Evolutionary conservation across 2,888 invertebrate species (phyloP), one percentile per base, ranked within the genome.

Genomic region (Drosophila pegasa): DNA sequence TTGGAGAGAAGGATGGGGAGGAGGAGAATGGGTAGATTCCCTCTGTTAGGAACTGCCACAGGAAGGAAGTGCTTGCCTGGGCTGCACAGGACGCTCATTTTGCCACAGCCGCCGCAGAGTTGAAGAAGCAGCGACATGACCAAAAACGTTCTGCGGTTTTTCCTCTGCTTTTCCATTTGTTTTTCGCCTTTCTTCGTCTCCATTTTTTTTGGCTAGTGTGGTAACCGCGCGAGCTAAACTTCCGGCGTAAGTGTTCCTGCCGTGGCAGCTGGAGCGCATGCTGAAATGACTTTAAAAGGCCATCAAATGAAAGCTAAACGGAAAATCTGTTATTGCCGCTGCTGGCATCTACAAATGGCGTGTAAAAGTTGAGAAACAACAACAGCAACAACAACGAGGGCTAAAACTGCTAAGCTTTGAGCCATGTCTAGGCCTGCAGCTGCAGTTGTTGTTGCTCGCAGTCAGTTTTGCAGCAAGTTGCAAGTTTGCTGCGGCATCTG

Each of bases 271-370:
- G 60, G 33, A 59, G 57, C 66, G 70, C 67, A 63, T 73, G 78
- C 57, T 71, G 60, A 84, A 88, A 83, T 86, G 71, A 63, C 88
- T 86, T 87, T 88, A 87, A 87, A 87, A 78, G 75, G 75, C 81
- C 74, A 85, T 85, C 87, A 86, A 85, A 86, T 77, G 63, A 69
- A 71, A 72, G 79, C 72, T 70, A 73, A 82, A 77, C 75, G 51
- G 72, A 66, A 72, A 75, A 74, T 78, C 81, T 70, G 70, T 57
- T 50, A 59, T 61, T 60, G 67, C 72, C 18, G 57, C 40, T 35
- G 55, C n/a, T 48, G 52, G 59, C 67, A 63, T 51, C 66, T 54
- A 56, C 55, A 65, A 79, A 82, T 67, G 66, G 55, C 45, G 29
- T 65, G 47, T 20, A 65, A 55, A 47, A 65, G 38, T 41, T 52